Base-by-base conservation (phyloP, 2,113 vertebrate species). In the Apistogramma diplotaenia region DNA sequence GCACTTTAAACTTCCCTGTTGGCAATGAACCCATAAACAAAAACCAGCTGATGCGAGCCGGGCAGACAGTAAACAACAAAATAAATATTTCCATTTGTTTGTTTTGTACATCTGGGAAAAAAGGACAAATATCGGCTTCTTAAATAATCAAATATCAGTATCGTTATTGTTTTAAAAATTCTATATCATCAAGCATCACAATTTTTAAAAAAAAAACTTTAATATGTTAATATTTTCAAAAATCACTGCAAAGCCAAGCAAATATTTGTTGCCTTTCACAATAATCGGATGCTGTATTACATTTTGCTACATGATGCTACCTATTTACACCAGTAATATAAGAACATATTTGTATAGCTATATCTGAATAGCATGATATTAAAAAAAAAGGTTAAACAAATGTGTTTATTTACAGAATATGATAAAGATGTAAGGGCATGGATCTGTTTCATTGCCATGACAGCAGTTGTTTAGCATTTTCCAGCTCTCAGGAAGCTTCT, bases 401-500 rank as follows among this genome's bases (percentile, higher is more conserved):
- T 6, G 15, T 76, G 74, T 46, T 61, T 71, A 61, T 8, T 16
- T 23, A 2, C 3, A 58, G 59, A 43, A 53, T 18, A 16, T 6
- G n/a, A 49, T 23, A 29, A 51, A 31, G 56, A 6, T 3, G 15
- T 15, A 12, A n/a, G 31, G 5, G 6, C 2, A 12, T 21, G 19
- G 6, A 35, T 53, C 19, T 13, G 6, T n/a, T 51, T 78, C n/a
- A 40, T 5, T 75, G 51, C 60, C 21, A 25, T 71, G 33, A 83
- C 40, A 78, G 33, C 40, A 33, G 37, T 57, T n/a, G 31, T 29
- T 1, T 51, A 29, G 23, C 12, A 15, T 35, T 53, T 67, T 74
- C 59, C 71, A 31, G 83, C 35, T 65, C 33, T 9, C 65, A 67
- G 84, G 79, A 88, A 81, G 74, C 37, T 46, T 65, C 16, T 21